Percentiles rank a stretch among this genome's conserved stretches.
phyloP scores from a whole-genome alignment of 1,140 invertebrate species.

The Spodoptera frugiperda region DNA sequence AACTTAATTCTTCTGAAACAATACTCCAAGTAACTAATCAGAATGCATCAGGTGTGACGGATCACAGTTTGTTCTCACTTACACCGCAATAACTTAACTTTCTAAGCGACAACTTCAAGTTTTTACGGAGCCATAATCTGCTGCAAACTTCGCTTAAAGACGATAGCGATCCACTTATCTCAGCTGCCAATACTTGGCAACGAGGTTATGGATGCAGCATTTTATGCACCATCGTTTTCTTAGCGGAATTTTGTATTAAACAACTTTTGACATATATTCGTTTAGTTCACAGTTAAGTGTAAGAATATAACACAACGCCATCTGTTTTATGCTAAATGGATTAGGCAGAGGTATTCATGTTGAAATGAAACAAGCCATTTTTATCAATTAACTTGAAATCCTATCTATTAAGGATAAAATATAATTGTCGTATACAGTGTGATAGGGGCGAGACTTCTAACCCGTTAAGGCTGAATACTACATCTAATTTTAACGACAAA shows the following conservation, averaged over 20 bases:
- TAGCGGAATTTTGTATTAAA: not conserved
- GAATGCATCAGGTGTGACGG: not conserved
- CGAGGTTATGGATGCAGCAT: not conserved
- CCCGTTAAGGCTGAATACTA: no score
- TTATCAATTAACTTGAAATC: no score
- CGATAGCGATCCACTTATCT: not conserved
- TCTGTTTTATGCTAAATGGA: no score
- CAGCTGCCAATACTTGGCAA: slow-evolving; percentile 13
- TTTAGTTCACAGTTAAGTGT: no score
- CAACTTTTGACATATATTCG: no score
- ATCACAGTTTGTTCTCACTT: not conserved
- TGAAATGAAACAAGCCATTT: no score
- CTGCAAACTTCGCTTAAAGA: not conserved
- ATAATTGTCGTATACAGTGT: no score
- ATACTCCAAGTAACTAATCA: not conserved
- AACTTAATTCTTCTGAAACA: not conserved
- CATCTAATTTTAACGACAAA: no score
- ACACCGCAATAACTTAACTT: not conserved
- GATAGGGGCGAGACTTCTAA: no score
- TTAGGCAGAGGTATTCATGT: no score
- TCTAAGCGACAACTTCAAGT: not conserved
- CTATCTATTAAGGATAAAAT: no score
- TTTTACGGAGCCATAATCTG: not conserved
- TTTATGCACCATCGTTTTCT: not conserved
- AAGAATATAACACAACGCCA: no score